Base-by-base conservation (phyloP, 2,797 vertebrate species). In the Eutrigla gurnardus region DNA sequence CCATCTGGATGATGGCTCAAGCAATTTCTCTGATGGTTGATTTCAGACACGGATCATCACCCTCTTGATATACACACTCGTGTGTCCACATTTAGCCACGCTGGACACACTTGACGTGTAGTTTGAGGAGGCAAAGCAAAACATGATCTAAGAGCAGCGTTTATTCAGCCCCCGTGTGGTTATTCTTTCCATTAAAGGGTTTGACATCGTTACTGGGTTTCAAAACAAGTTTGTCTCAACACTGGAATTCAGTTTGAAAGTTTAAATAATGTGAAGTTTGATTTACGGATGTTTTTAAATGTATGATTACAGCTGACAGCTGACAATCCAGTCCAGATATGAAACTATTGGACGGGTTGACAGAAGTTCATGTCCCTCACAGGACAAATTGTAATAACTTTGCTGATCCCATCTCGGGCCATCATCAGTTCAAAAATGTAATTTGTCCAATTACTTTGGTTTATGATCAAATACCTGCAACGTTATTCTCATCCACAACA, bases 1-100 rank as follows among this genome's bases (percentile, higher is more conserved):
- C 62, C 50, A 60, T 82, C 75, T 77, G 66, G 72, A 80, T 70
- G 65, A 82, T 53, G 70, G 59, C 74, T 88, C 73, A n/a, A 78
- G 66, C 50, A 8, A 18, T 75, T 78, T 80, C 70, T 77, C 63
- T 25, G n/a, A 33, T 73, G 75, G 70, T 73, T 78, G 42, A 69
- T 78, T 75, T 47, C 57, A 82, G 64, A 65, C 74, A 58, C 59
- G 46, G 32, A 53, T 54, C 73, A 59, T 78, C 47, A 61, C 65
- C 36, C 52, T 70, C 25, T 35, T 58, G 35, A 63, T 57, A 37
- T 6, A n/a, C 2, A 4, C 61, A 49, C 60, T 39, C 50, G 14
- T 37, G 40, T 70, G 61, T 59, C 17, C 13, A 3, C 43, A 25
- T 32, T 54, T 33, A 54, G 11, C 32, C 70, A 81, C 11, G 35